Evolutionary conservation across 2,797 vertebrate species (phyloP).

Genomic region (Podarcis siculus): DNA sequence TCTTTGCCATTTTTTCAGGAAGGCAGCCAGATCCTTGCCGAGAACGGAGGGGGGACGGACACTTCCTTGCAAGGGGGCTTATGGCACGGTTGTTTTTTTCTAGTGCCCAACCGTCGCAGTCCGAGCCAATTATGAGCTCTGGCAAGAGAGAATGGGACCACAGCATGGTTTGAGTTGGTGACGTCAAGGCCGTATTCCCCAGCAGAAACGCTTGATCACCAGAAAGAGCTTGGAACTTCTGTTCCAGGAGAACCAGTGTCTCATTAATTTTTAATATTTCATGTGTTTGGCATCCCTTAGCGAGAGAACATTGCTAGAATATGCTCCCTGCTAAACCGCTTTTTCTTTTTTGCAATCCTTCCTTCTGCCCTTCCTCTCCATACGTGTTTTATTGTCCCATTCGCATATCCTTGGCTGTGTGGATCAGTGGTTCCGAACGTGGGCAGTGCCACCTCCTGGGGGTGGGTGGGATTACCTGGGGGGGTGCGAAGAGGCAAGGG

Average conservation of each 20-base stretch:
- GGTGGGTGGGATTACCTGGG: too few relatives aligned
- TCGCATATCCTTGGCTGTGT: neutral
- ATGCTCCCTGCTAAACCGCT: neutral
- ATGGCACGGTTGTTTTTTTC: conserved; percentile 4
- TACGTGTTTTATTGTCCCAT: neutral
- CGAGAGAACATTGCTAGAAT: neutral
- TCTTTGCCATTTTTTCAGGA: conserved; percentile 38
- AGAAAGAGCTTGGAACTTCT: conserved; percentile 22
- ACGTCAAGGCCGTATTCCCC: conserved; percentile 45
- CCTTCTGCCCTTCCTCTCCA: too few relatives aligned
- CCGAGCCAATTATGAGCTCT: conserved; percentile 40
- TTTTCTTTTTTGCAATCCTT: too few relatives aligned
- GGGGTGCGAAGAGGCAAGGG: too few relatives aligned
- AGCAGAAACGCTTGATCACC: conserved; percentile 37
- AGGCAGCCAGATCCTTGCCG: conserved; percentile 31
- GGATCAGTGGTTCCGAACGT: too few relatives aligned
- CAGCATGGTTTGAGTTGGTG: conserved; percentile 24
- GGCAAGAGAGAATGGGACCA: conserved; percentile 16
- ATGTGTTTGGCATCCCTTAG: conserved; percentile 20
- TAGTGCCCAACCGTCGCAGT: conserved; percentile 42
- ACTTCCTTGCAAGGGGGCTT: conserved; percentile 38
- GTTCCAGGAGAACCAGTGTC: neutral
- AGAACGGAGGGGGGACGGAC: neutral
- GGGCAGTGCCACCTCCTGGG: too few relatives aligned
- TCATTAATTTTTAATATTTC: neutral